A percentile compares a stretch with the other conserved stretches of the same genome.
Conservation (phyloP, 1,140 invertebrate genomes). For the Drosophila navojoa region DNA sequence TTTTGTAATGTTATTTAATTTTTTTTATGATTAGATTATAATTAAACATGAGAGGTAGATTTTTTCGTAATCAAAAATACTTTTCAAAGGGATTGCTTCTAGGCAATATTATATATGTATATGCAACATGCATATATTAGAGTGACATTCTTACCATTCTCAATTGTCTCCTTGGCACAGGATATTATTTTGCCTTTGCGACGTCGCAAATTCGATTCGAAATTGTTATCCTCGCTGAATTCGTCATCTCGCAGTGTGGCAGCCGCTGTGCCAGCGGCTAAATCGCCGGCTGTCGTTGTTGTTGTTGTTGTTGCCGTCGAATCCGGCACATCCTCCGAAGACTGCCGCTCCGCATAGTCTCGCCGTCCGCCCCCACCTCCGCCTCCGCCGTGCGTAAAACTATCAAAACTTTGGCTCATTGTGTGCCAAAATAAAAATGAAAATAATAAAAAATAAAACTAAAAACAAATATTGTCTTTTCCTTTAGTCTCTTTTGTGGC, state of each 20-base stretch:
- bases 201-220: constrained; percentile 83
- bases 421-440: constrained; percentile 47
- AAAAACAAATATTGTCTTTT: constrained; percentile 27
- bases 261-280: constrained; percentile 17
- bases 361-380: constrained; percentile 35
- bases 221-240: constrained; percentile 81
- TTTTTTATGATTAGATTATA: too few species aligned
- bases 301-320: constrained; percentile 54
- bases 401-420: constrained; percentile 82
- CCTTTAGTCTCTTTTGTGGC: constrained; percentile 11
- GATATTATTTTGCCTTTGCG: constrained; percentile 84
- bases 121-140: background rate
- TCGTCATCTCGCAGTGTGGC: constrained; percentile 61
- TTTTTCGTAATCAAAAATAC: background rate
- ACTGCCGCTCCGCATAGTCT: constrained; percentile 64
- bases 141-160: constrained; percentile 67
- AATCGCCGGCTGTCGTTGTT: constrained; percentile 60
- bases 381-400: constrained; percentile 57
- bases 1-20: too few species aligned
- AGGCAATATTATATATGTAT: background rate
- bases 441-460: background rate
- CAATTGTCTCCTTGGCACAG: constrained; percentile 84
- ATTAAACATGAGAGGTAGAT: too few species aligned
- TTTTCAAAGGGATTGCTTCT: background rate
- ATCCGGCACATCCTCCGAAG: constrained; percentile 78